phyloP scores from a whole-genome alignment of 2,113 vertebrate species.

The Odocoileus hemionus region DNA sequence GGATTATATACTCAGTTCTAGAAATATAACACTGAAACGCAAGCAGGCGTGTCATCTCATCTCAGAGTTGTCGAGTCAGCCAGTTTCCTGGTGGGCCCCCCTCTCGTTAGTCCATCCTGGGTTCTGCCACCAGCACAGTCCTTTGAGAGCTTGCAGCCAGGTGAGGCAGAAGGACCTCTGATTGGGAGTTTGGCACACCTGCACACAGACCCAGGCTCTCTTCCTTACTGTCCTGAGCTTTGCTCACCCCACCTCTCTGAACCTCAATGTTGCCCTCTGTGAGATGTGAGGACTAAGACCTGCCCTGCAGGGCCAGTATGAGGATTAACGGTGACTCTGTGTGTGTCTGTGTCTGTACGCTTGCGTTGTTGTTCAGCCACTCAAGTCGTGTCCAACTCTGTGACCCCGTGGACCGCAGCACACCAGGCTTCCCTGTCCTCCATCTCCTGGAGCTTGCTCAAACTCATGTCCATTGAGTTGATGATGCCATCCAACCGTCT shows the following conservation, averaged over 20 bases:
- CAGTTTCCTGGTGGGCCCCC: background rate
- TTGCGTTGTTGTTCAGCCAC: background rate
- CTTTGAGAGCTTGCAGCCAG: background rate
- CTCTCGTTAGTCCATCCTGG: accelerated
- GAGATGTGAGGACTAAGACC: background rate
- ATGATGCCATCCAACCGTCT: background rate
- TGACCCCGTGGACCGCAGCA: background rate
- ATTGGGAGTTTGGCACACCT: accelerated
- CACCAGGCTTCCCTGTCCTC: background rate
- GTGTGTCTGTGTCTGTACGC: background rate
- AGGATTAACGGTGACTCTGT: background rate
- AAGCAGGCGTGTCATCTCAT: background rate
- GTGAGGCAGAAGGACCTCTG: background rate
- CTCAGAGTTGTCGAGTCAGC: background rate
- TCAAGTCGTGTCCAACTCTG: background rate
- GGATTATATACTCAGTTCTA: background rate
- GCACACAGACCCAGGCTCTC: accelerated
- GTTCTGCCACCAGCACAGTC: too few relatives aligned
- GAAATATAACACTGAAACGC: background rate
- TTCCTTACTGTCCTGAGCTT: background rate
- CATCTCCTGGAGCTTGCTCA: background rate
- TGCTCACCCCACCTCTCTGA: too few relatives aligned
- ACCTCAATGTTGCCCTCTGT: background rate
- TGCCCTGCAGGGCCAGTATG: background rate
- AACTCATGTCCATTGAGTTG: background rate